These are phyloP conservation scores for Dasyurus viverrinus DNA, from an alignment of 2,113 vertebrate species.

Conservation along the genomic window DNA sequence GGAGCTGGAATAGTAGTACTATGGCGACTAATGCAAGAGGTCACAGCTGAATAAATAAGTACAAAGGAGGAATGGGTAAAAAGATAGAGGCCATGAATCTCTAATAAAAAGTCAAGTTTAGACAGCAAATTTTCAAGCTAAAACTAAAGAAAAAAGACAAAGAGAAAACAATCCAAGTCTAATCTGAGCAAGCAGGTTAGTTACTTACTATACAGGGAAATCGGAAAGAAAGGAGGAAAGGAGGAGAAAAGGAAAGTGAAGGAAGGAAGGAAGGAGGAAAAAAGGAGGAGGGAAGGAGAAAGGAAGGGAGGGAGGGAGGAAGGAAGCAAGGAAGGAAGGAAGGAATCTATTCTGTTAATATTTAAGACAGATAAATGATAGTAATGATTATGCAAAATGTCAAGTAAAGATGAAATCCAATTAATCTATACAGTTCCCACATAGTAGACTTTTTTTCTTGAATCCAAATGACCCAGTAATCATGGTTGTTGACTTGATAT, in stretches of 20 bases:
- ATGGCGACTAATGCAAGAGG: not conserved
- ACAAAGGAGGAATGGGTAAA: not conserved
- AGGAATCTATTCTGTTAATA: not conserved
- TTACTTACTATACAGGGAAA: not conserved
- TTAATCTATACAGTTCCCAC: slow-evolving; percentile 57
- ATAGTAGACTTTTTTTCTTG: slow-evolving; percentile 61
- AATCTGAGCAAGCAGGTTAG: not conserved
- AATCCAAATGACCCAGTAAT: slow-evolving; percentile 69
- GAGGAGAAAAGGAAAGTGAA: too few relatives aligned
- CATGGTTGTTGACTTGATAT: slow-evolving; percentile 65
- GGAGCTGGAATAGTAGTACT: not conserved
- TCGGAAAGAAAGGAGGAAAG: not conserved
- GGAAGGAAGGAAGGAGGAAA: not conserved
- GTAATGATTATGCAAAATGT: slow-evolving; percentile 68
- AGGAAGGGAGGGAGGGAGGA: too few relatives aligned
- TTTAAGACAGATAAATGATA: slow-evolving; percentile 55
- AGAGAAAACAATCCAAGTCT: not conserved
- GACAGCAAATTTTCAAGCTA: not conserved
- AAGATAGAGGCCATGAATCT: not conserved
- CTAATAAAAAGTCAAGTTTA: not conserved
- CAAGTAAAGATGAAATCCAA: slow-evolving; percentile 49
- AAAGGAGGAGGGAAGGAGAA: too few relatives aligned
- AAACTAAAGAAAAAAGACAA: not conserved
- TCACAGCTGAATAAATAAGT: not conserved
- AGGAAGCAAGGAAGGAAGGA: not conserved